Conservation (phyloP, 2,888 invertebrate genomes). For the Nomada fucata region DNA sequence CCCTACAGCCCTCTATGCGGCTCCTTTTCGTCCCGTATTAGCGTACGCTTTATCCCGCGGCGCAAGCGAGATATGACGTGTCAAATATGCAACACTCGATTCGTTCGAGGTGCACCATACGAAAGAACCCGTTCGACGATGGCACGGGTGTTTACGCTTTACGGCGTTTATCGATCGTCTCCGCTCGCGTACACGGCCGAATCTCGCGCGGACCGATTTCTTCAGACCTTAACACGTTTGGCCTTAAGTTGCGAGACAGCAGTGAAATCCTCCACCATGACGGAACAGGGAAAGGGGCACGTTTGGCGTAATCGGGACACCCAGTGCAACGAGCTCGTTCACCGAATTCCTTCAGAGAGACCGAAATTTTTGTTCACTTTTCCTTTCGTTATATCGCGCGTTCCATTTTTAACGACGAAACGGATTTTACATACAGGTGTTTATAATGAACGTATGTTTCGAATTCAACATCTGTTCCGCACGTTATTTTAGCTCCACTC, state of each 20-base stretch:
- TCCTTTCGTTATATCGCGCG: not conserved
- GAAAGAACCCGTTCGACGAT: not conserved
- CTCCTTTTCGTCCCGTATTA: conserved; percentile 4
- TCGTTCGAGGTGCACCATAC: not conserved
- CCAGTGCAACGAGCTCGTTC: conserved; percentile 12
- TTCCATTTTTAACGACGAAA: not conserved
- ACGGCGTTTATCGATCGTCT: no score
- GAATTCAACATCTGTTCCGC: not conserved
- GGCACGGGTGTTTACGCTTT: not conserved
- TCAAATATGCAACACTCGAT: conserved; percentile 43
- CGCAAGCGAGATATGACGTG: conserved; percentile 4
- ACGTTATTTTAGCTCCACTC: not conserved
- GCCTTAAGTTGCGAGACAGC: not conserved
- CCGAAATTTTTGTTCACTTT: not conserved
- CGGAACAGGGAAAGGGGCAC: conserved; percentile 16
- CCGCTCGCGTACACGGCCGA: no score
- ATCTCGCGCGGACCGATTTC: no score
- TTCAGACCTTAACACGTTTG: no score
- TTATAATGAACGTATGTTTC: conserved; percentile 1
- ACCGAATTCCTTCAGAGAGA: not conserved
- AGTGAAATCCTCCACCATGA: not conserved
- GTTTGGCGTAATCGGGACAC: conserved; percentile 11
- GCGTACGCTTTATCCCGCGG: conserved; percentile 14
- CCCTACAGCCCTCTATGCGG: not conserved
- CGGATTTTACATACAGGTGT: not conserved